Evolutionary conservation across 2,888 invertebrate species (phyloP).

Genomic region (Ectemnius cavifrons): DNA sequence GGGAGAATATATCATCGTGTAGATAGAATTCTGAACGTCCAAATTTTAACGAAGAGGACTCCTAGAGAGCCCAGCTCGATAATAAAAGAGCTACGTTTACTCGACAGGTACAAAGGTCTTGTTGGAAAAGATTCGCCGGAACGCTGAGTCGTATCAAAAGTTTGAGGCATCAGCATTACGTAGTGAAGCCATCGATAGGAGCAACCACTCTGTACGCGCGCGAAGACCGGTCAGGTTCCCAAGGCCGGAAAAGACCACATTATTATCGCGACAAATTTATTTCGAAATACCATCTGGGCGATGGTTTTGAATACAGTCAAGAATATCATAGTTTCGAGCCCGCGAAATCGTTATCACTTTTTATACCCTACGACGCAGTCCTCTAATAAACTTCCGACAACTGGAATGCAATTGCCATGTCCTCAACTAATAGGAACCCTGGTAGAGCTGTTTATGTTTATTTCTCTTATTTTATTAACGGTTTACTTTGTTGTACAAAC

Average conservation of each 20-base stretch:
- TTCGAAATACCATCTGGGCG: conserved; percentile 15
- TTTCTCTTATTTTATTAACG: conserved; percentile 26
- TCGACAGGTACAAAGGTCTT: conserved; percentile 41
- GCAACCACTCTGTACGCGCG: conserved; percentile 27
- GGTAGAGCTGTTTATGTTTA: conserved; percentile 31
- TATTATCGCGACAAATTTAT: conserved; percentile 6
- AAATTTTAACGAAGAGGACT: not conserved
- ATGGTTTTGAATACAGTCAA: not conserved
- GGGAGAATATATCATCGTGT: not conserved
- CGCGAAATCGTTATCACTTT: conserved; percentile 6
- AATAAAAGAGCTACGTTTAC: conserved; percentile 10
- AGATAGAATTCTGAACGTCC: not conserved
- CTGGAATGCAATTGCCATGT: no score
- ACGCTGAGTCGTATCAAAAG: conserved; percentile 24
- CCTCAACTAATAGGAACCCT: conserved; percentile 45
- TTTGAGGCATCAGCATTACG: conserved; percentile 18
- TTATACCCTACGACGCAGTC: not conserved
- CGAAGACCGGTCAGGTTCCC: conserved; percentile 6
- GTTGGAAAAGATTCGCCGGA: conserved; percentile 27
- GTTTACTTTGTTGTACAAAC: conserved; percentile 8
- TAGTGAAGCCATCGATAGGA: conserved; percentile 16
- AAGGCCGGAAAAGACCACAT: not conserved
- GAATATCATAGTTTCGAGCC: not conserved
- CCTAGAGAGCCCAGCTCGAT: not conserved
- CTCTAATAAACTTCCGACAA: conserved; percentile 17